phyloP scores from a whole-genome alignment of 1,140 invertebrate genomes.

The Aphelinus atriplicis region DNA sequence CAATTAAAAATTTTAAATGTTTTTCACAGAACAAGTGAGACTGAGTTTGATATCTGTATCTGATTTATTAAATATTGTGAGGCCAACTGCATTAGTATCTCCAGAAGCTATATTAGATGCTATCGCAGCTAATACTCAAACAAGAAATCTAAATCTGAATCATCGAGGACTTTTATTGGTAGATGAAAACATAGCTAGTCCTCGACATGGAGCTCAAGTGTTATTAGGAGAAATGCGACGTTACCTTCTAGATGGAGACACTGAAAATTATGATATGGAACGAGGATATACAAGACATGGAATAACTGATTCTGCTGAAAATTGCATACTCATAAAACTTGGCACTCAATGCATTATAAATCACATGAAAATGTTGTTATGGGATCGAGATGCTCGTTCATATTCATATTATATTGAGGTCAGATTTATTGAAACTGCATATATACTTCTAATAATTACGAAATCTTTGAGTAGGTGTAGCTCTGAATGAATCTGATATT shows the following conservation, averaged over 20 bases:
- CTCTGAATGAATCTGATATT: background rate
- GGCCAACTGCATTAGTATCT: conserved; percentile 85
- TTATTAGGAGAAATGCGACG: conserved; percentile 87
- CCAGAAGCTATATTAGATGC: conserved; percentile 94
- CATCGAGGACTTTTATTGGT: conserved; percentile 84
- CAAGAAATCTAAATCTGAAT: conserved; percentile 78
- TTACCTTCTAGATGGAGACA: conserved; percentile 89
- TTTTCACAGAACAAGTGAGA: conserved; percentile 72
- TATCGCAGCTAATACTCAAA: conserved; percentile 84
- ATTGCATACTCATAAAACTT: conserved; percentile 89
- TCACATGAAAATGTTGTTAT: conserved; percentile 90
- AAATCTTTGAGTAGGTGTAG: too few species aligned
- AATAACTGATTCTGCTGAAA: conserved; percentile 83
- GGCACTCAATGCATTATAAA: conserved; percentile 92
- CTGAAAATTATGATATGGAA: conserved; percentile 89
- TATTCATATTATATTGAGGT: conserved; percentile 96
- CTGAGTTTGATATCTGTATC: conserved; percentile 87
- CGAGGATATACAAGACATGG: conserved; percentile 91
- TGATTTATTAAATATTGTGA: conserved; percentile 87
- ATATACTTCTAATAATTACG: too few species aligned
- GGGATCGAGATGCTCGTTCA: conserved; percentile 93
- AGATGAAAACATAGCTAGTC: conserved; percentile 91
- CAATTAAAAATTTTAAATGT: conserved; percentile 29
- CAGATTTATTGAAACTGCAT: conserved; percentile 13
- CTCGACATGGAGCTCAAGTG: conserved; percentile 81